Conservation (phyloP, 2,113 vertebrate genomes). For the Axis porcinus region DNA sequence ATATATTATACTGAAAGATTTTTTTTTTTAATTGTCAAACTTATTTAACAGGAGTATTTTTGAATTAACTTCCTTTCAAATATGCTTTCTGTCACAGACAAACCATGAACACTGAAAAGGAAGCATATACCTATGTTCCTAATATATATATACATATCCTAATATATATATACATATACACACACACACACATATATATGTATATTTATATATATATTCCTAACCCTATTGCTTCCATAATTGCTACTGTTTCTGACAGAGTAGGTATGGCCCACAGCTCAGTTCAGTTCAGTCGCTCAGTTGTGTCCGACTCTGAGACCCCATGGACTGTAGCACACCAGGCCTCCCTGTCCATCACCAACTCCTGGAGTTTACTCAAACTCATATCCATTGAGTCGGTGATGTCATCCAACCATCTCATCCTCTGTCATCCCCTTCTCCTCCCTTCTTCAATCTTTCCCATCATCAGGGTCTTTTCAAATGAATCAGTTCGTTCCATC, state of each 20-base stretch:
- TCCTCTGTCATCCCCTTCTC: background rate
- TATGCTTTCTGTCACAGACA: constrained; percentile 35
- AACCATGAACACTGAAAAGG: background rate
- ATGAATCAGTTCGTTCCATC: background rate
- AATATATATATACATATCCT: background rate
- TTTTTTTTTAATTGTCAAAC: background rate
- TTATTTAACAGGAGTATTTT: background rate
- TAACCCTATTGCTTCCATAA: background rate
- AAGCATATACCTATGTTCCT: background rate
- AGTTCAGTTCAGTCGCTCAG: background rate
- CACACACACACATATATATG: fast-evolving
- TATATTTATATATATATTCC: fast-evolving
- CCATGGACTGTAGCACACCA: background rate
- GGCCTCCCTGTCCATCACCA: background rate
- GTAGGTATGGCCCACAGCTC: background rate
- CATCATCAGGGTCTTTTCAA: background rate
- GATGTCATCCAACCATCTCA: background rate
- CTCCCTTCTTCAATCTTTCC: background rate
- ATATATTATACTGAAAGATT: background rate
- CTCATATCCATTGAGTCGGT: background rate
- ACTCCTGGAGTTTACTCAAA: background rate
- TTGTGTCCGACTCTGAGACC: background rate
- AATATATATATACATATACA: background rate
- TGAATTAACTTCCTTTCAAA: constrained; percentile 33
- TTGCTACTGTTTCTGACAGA: constrained; percentile 38